Conservation (phyloP, 2,113 vertebrate species). For the Petroica traversi region DNA sequence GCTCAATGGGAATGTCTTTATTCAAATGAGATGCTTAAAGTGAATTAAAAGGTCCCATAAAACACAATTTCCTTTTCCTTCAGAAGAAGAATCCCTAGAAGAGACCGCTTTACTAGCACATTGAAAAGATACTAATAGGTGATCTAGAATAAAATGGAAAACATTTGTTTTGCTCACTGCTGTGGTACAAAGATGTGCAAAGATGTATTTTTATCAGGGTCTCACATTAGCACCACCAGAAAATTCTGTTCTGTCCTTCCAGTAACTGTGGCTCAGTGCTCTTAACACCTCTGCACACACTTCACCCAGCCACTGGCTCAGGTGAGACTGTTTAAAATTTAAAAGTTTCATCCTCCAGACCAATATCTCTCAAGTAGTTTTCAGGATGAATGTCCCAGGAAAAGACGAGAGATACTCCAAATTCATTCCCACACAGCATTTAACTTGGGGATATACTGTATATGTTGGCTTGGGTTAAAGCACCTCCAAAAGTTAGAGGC, state of each 20-base stretch:
- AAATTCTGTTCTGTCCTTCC: not conserved
- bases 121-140: not conserved
- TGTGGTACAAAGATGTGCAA: not conserved
- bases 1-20: conserved; percentile 1
- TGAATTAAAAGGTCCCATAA: conserved; percentile 25
- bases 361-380: not conserved
- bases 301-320: not conserved
- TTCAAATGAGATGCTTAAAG: not conserved
- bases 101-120: not conserved
- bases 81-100: not conserved
- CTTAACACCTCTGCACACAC: not conserved
- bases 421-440: not conserved
- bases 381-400: not conserved
- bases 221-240: fast-evolving
- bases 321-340: not conserved
- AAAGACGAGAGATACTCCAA: not conserved
- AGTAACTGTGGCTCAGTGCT: not conserved
- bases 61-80: not conserved
- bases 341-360: not conserved
- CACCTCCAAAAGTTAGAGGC: not conserved
- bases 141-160: not conserved
- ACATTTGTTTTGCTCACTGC: not conserved
- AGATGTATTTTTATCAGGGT: not conserved
- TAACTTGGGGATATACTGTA: not conserved
- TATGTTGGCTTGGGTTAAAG: not conserved